Percentiles rank a stretch among this genome's conserved stretches.
Evolutionary conservation across 2,888 invertebrate genomes (phyloP).

Genomic region (Agrotis puta): DNA sequence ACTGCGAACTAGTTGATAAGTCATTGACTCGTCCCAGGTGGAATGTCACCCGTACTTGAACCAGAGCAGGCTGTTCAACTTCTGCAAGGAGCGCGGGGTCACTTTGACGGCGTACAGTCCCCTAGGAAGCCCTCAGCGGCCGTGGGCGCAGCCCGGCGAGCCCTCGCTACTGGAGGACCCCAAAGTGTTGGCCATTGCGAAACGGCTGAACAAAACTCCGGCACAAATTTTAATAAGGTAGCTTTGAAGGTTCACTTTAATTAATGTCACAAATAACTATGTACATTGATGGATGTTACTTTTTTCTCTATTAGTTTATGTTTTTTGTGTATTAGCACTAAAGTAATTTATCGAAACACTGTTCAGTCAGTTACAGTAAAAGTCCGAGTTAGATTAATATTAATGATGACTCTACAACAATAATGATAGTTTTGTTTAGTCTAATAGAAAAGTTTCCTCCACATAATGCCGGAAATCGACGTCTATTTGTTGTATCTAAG

Average conservation of each 20-base stretch:
- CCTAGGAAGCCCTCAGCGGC: conserved; percentile 93
- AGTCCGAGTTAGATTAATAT: conserved; percentile 10
- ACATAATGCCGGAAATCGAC: conserved; percentile 17
- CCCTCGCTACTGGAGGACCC: conserved; percentile 90
- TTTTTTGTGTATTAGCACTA: background rate
- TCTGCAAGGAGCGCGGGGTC: conserved; percentile 91
- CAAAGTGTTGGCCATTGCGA: conserved; percentile 90
- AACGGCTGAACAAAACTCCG: conserved; percentile 92
- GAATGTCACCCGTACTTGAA: conserved; percentile 91
- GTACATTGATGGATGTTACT: background rate
- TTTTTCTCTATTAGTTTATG: background rate
- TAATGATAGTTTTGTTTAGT: conserved; percentile 17
- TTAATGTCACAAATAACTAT: conserved; percentile 4
- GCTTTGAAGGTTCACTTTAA: conserved; percentile 12
- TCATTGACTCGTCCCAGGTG: conserved; percentile 83
- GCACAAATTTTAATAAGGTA: conserved; percentile 92
- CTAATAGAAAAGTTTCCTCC: conserved; percentile 7
- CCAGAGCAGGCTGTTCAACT: conserved; percentile 92
- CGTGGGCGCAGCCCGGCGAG: conserved; percentile 91
- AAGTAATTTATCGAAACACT: background rate
- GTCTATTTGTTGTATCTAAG: conserved; percentile 27
- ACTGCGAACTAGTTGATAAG: conserved; percentile 1
- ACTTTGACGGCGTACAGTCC: conserved; percentile 94
- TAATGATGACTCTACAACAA: conserved; percentile 6
- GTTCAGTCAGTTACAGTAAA: background rate